A percentile compares a stretch with the other conserved stretches of the same genome.
These are phyloP conservation scores for Loris lydekkerianus DNA, from an alignment of 2,797 vertebrate genomes.

Conservation along the genomic window DNA sequence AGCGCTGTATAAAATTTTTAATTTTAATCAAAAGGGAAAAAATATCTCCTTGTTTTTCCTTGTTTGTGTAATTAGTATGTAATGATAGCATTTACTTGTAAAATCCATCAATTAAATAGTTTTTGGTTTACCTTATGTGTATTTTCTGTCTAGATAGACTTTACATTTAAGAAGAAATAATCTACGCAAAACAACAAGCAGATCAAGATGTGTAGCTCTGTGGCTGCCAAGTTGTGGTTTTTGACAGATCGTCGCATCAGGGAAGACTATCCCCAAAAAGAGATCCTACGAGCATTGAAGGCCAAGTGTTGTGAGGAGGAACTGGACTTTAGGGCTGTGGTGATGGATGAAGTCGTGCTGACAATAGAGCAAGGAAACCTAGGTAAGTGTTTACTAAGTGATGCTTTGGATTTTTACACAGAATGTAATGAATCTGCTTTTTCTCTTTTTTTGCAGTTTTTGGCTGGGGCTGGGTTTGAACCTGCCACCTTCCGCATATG, in stretches of 20 bases:
- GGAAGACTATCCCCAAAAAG: slow-evolving; percentile 92
- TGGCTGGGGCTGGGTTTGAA: too few relatives aligned
- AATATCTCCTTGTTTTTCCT: background rate
- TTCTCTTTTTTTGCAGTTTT: too few relatives aligned
- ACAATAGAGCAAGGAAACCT: slow-evolving; percentile 91
- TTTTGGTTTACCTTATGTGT: slow-evolving; percentile 57
- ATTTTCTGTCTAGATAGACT: slow-evolving; percentile 79
- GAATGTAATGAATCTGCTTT: background rate
- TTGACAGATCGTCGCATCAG: slow-evolving; percentile 92
- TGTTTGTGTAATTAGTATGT: background rate
- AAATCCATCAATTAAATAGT: background rate
- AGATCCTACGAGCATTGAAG: slow-evolving; percentile 90
- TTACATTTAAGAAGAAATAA: slow-evolving; percentile 78
- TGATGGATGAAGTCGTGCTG: slow-evolving; percentile 92
- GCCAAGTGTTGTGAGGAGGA: slow-evolving; percentile 92
- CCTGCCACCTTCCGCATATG: too few relatives aligned
- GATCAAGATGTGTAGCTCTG: slow-evolving; percentile 91
- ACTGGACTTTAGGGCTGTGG: slow-evolving; percentile 89
- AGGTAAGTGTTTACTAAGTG: slow-evolving; percentile 86
- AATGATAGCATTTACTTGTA: slow-evolving; percentile 31
- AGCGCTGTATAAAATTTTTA: background rate
- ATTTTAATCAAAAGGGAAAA: slow-evolving; percentile 25
- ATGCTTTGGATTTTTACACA: slow-evolving; percentile 23
- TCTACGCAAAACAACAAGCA: slow-evolving; percentile 74
- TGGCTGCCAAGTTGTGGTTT: slow-evolving; percentile 91